Evolutionary conservation across 2,113 vertebrate genomes (phyloP).

Genomic region (Callocephalon fimbriatum): DNA sequence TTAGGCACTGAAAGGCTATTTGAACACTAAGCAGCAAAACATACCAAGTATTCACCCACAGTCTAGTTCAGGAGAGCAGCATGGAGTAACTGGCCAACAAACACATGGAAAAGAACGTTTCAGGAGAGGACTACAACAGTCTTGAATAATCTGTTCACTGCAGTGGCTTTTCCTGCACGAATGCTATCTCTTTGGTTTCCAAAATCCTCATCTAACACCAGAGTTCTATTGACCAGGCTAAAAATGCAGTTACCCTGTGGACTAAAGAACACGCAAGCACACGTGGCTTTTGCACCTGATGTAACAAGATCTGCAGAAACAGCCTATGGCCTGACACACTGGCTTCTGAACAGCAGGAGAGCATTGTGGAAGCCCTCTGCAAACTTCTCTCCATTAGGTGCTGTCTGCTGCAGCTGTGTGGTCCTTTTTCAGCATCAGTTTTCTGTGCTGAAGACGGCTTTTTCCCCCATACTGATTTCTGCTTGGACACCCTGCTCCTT

Average conservation of each 20-base stretch:
- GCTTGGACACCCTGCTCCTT: not conserved
- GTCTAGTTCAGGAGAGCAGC: not conserved
- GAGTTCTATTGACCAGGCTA: not conserved
- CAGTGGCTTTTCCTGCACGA: not conserved
- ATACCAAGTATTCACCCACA: not conserved
- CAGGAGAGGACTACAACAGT: not conserved
- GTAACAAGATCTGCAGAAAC: not conserved
- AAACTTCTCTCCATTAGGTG: not conserved
- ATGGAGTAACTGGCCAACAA: not conserved
- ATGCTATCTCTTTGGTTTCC: not conserved
- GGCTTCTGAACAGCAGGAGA: fast-evolving
- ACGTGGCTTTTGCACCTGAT: not conserved
- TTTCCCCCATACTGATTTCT: not conserved
- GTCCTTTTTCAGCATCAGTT: not conserved
- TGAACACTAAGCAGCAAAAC: not conserved
- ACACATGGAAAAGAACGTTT: not conserved
- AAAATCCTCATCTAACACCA: not conserved
- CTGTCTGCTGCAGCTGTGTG: not conserved
- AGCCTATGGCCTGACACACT: fast-evolving
- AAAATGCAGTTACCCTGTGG: not conserved
- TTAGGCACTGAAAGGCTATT: not conserved
- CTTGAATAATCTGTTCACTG: not conserved
- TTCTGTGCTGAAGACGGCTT: not conserved
- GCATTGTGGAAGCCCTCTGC: not conserved
- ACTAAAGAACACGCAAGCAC: not conserved